Base-by-base conservation (phyloP, 1,140 invertebrate species). In the Thaumetopoea pityocampa region DNA sequence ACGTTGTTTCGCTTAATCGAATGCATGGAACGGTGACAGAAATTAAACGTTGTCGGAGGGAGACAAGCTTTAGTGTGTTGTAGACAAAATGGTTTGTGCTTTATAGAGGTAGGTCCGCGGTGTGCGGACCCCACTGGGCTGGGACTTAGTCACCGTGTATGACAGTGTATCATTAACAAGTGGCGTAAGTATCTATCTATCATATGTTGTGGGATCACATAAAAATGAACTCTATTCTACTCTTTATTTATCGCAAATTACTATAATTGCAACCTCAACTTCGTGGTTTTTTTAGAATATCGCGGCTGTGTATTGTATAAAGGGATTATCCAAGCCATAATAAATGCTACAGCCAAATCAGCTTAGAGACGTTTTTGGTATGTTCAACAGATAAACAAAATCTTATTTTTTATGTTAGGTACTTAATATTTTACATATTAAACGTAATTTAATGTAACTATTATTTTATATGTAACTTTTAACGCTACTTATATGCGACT, bases 1-100 rank as follows among this genome's bases (percentile, higher is more conserved):
- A 40, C 18, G 29, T 38, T 28, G 4, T 38, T 40, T 9, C 36
- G 70, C 65, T 67, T 69, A 40, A 41, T 55, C 14, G 14, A 66
- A 59, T 79, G 74, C 74, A 79, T 79, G 74, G 65, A 61, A 53
- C 35, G 72, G 72, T 79, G 74, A 77, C 42, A 73, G 69, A 72
- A 33, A 45, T 60, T 58, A 50, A 57, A 58, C 12, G 44, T 57
- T 51, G 35, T 51, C 45, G 40, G 35, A 42, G 49, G 35, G 42
- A 37, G 36, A 30, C 35, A 33, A 27, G 67, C 67, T 73, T n/a
- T 70, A 62, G 64, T 73, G 69, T 73, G 69, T 59, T 45, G 69
- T 73, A 73, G 69, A 64, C n/a, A 34, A 53, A 60, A 41, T 24
- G 33, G 51, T 52, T 57, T 62, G 59, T 62, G 59, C 59, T 62